A percentile compares a stretch with the other conserved stretches of the same genome.
These are phyloP conservation scores for Holocentrus rufus DNA, from an alignment of 2,797 vertebrate species.

Conservation along the genomic window DNA sequence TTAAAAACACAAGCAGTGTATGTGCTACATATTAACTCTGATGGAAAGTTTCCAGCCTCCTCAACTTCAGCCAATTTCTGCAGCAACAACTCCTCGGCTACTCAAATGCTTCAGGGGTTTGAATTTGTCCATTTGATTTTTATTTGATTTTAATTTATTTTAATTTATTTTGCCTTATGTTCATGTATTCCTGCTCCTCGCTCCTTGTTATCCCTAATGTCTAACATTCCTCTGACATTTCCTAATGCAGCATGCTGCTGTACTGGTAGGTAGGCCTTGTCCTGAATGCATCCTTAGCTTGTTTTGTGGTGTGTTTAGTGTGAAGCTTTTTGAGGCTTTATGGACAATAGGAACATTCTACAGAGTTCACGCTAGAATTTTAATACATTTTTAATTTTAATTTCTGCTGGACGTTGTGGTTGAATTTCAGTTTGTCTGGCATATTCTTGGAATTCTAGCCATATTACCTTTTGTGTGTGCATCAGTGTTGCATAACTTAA, in stretches of 20 bases:
- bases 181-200: slow-evolving; percentile 59
- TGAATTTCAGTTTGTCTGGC: slow-evolving; percentile 21
- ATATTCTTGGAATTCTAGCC: slow-evolving; percentile 15
- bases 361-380: slow-evolving; percentile 52
- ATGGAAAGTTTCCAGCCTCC: neutral
- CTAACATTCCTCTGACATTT: slow-evolving; percentile 81
- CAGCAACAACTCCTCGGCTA: slow-evolving; percentile 6
- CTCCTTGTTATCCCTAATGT: slow-evolving; percentile 68
- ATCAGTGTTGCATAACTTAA: neutral
- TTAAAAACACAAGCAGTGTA: neutral
- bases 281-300: slow-evolving; percentile 72
- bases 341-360: slow-evolving; percentile 31
- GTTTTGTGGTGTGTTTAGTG: slow-evolving; percentile 71
- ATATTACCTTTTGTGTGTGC: too few species aligned
- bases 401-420: slow-evolving; percentile 38
- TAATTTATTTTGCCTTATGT: slow-evolving; percentile 26
- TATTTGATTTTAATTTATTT: neutral
- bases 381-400: neutral
- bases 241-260: slow-evolving; percentile 87
- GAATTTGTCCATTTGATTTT: slow-evolving; percentile 15
- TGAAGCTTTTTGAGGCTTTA: slow-evolving; percentile 52
- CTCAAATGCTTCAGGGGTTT: slow-evolving; percentile 31
- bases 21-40: neutral
- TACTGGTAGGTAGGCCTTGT: slow-evolving; percentile 85
- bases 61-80: neutral